These are phyloP conservation scores for Eurytoma adleriae DNA, from an alignment of 2,888 invertebrate species.

Conservation along the genomic window DNA sequence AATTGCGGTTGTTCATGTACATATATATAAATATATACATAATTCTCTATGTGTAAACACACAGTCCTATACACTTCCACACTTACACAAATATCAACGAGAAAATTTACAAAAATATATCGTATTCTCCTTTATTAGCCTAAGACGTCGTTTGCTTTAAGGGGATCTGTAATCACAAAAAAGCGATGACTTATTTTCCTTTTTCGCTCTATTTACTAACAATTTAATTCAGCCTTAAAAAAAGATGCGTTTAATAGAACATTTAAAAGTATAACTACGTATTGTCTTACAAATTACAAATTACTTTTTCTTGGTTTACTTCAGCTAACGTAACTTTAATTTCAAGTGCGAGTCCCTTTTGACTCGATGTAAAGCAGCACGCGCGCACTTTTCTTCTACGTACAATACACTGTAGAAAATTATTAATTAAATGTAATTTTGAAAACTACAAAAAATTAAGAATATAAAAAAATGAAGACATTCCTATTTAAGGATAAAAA, in stretches of 20 bases:
- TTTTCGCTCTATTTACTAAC: slow-evolving; percentile 30
- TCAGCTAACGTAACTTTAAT: slow-evolving; percentile 15
- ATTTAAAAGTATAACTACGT: slow-evolving; percentile 16
- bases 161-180: slow-evolving; percentile 8
- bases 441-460: slow-evolving; percentile 9
- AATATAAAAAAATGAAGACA: slow-evolving; percentile 25
- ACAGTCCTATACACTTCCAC: slow-evolving; percentile 39
- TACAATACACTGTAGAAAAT: slow-evolving; percentile 44
- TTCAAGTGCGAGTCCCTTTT: slow-evolving; percentile 33
- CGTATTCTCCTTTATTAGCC: slow-evolving; percentile 43
- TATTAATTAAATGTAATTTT: slow-evolving; percentile 41
- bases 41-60: slow-evolving; percentile 52
- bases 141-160: slow-evolving; percentile 41
- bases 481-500: slow-evolving; percentile 36
- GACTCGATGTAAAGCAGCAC: slow-evolving; percentile 24
- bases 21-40: slow-evolving; percentile 50
- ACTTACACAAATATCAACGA: slow-evolving; percentile 35
- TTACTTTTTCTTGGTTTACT: slow-evolving; percentile 27
- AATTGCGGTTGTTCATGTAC: slow-evolving; percentile 51
- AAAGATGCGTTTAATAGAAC: slow-evolving; percentile 22
- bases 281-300: slow-evolving; percentile 6
- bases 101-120: slow-evolving; percentile 30
- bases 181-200: slow-evolving; percentile 11
- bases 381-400: slow-evolving; percentile 36
- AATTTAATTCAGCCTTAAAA: slow-evolving; percentile 8